phyloP scores from a whole-genome alignment of 35 echinoderm and acorn worm species.

The Acanthaster planci region DNA sequence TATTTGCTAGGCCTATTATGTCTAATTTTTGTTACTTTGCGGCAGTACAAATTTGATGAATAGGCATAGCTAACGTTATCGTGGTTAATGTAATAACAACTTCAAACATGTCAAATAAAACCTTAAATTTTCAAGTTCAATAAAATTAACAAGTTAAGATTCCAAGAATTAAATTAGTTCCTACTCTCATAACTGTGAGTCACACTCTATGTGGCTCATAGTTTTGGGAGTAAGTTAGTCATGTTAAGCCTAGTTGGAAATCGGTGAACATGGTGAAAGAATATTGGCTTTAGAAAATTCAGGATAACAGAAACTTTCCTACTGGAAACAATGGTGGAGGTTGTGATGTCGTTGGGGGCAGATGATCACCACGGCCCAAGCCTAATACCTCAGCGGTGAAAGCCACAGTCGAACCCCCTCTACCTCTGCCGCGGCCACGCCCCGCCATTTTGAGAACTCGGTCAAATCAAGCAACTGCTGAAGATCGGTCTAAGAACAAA shows the following conservation, averaged over 20 bases:
- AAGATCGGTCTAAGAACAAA: no score
- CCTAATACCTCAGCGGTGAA: conserved; percentile 77
- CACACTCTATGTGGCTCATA: neutral
- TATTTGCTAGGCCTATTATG: no score
- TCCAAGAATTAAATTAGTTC: no score
- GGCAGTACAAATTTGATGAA: no score
- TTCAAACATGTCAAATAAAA: no score
- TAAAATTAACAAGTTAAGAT: no score
- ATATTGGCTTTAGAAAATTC: neutral
- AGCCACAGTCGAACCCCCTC: conserved; percentile 66
- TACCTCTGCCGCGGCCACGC: conserved; percentile 64
- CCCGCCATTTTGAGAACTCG: conserved; percentile 27
- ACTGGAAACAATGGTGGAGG: conserved; percentile 84
- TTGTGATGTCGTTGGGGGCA: conserved; percentile 68
- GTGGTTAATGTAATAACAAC: no score
- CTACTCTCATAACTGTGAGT: no score
- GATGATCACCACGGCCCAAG: conserved; percentile 72
- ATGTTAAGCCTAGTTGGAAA: neutral
- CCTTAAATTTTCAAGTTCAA: no score
- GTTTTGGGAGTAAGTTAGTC: neutral
- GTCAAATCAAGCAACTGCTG: neutral
- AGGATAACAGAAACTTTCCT: conserved; percentile 9
- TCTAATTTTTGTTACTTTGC: no score
- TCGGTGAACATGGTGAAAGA: neutral
- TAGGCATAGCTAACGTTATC: no score